Evolutionary conservation across 2,888 invertebrate species (phyloP), one percentile per base, ranked within the genome.

Genomic region (Marasmarcha lunaedactyla): DNA sequence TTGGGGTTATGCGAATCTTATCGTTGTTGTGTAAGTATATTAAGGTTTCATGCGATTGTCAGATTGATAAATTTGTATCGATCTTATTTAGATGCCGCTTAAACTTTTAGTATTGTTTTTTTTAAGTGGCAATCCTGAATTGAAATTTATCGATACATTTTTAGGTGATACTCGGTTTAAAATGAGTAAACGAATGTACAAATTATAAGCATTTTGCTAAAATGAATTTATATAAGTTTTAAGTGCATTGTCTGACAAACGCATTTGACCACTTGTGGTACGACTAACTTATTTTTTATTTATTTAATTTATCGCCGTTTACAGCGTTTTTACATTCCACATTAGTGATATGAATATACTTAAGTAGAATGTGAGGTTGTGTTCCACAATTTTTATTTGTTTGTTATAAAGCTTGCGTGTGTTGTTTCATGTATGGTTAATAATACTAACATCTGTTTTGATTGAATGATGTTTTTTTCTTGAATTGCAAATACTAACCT

Each of bases 1-100:
- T 72, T 71, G 66, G 65, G 73, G 77, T 74, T 78, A 63, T 78
- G 66, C 77, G 60, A 67, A 74, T 63, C 65, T 72, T 64, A 60
- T 68, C 57, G 54, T 71, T 62, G 62, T 71, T 76, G 63, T 73
- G 66, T 76, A 66, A 73, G 74, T 74, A 72, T 70, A 50, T 60
- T 60, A 46, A 62, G 57, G 61, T 57, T 54, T 52, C 64, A 67
- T 65, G 73, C 77, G 71, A 63, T 77, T 69, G 78, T 74, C 72
- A 69, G 73, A 61, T 55, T 54, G 44, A 39, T 33, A 15, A 7
- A 20, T 7, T 20, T 7, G 20, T 20, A 20, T 20, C 20, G 20
- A 20, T 5, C 3, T 20, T 5, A 5, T 20, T 20, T 20, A 20
- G 20, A 20, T 20, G 20, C 20, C 7, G 20, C 20, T 20, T 20